Evolutionary conservation across 2,113 vertebrate species (phyloP).

Genomic region (Corythornis cristatus): DNA sequence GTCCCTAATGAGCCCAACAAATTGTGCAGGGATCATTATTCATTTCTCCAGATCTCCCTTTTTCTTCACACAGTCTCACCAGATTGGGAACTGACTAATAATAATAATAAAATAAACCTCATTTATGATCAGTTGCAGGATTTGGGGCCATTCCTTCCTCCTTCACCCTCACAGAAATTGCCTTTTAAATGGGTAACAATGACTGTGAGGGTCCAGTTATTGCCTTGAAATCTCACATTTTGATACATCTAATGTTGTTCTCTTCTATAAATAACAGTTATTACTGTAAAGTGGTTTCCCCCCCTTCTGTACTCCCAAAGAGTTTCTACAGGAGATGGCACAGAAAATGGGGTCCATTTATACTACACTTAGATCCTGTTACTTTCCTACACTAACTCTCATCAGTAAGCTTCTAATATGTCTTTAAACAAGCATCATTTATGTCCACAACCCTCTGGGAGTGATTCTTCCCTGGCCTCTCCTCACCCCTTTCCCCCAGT

Average conservation of each 20-base stretch:
- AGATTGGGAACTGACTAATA: conserved; percentile 54
- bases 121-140: conserved; percentile 33
- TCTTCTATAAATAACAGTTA: conserved; percentile 80
- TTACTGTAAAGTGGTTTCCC: conserved; percentile 73
- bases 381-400: conserved; percentile 58
- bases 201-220: conserved; percentile 69
- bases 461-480: not conserved
- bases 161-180: conserved; percentile 63
- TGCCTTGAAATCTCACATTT: conserved; percentile 73
- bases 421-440: conserved; percentile 60
- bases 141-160: conserved; percentile 29
- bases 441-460: conserved; percentile 1
- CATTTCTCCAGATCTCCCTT: not conserved
- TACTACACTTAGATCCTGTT: conserved; percentile 59
- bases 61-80: not conserved
- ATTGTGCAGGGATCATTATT: not conserved
- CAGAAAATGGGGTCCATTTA: conserved; percentile 76
- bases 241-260: conserved; percentile 68
- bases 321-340: conserved; percentile 72
- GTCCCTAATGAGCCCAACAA: not conserved
- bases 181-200: conserved; percentile 75
- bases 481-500: not conserved
- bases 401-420: conserved; percentile 62
- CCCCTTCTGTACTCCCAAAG: conserved; percentile 60
- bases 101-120: conserved; percentile 66